These are phyloP conservation scores for Python bivittatus DNA, from an alignment of 2,113 vertebrate species.

Conservation along the genomic window DNA sequence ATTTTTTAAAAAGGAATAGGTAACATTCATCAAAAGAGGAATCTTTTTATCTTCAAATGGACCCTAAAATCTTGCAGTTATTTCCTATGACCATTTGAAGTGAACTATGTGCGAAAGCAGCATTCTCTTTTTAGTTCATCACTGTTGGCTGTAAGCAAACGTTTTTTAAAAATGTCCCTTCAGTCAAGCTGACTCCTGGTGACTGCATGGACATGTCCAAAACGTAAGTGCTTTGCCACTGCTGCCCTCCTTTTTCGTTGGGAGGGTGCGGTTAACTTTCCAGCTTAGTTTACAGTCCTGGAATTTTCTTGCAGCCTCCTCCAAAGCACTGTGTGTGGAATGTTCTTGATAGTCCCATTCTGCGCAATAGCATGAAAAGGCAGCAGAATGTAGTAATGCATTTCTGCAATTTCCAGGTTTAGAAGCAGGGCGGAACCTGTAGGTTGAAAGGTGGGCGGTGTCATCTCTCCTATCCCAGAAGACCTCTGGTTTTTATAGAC, in stretches of 20 bases:
- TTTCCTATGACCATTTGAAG: background rate
- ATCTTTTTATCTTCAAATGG: background rate
- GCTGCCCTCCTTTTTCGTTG: background rate
- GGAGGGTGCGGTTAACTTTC: background rate
- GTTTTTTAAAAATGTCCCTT: background rate
- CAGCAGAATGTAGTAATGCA: background rate
- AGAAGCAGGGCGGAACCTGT: background rate
- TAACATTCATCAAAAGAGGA: background rate
- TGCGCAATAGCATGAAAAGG: no score
- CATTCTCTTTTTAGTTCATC: background rate
- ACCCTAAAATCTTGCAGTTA: background rate
- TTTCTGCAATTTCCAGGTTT: background rate
- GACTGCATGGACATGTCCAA: background rate
- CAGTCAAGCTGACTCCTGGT: background rate
- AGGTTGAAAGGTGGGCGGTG: background rate
- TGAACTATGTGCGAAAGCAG: background rate
- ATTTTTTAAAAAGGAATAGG: background rate
- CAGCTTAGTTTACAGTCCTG: background rate
- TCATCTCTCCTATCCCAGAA: background rate
- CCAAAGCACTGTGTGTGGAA: background rate
- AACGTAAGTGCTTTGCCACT: background rate
- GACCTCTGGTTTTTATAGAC: background rate
- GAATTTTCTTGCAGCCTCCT: background rate
- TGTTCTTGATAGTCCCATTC: background rate
- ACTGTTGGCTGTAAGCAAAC: background rate